Conservation (phyloP, 2,797 vertebrate genomes). For the Pangasius larnaudii region DNA sequence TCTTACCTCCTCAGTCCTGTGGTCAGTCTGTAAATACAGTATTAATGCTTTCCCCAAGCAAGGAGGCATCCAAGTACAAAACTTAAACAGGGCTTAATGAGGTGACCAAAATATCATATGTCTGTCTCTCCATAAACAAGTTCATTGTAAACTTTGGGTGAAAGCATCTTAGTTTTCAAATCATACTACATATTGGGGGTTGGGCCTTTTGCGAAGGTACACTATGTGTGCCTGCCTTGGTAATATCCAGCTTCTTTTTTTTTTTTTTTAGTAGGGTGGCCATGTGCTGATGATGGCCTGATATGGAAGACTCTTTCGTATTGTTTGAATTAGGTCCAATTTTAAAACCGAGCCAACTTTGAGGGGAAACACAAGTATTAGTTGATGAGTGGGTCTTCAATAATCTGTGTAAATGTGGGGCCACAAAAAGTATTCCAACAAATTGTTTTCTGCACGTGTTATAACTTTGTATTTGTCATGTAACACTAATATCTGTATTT, state of each 20-base stretch:
- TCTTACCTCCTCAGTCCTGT: conserved; percentile 62
- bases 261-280: conserved; percentile 50
- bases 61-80: conserved; percentile 45
- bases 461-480: conserved; percentile 79
- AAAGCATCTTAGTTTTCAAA: conserved; percentile 70
- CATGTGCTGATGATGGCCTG: conserved; percentile 68
- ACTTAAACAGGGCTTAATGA: conserved; percentile 33
- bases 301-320: conserved; percentile 59
- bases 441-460: conserved; percentile 83
- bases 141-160: conserved; percentile 53
- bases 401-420: conserved; percentile 57
- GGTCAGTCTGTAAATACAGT: conserved; percentile 65
- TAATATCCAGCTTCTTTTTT: conserved; percentile 57
- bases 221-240: conserved; percentile 72
- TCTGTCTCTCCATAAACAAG: conserved; percentile 60
- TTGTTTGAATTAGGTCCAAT: conserved; percentile 69
- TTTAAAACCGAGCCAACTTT: conserved; percentile 68
- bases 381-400: conserved; percentile 35
- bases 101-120: conserved; percentile 53
- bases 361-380: conserved; percentile 68
- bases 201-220: conserved; percentile 73
- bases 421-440: conserved; percentile 72
- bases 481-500: conserved; percentile 91
- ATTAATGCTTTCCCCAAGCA: conserved; percentile 54
- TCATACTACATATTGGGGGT: conserved; percentile 71